Conservation (phyloP, 2,797 vertebrate species). For the Apogon talboti region DNA sequence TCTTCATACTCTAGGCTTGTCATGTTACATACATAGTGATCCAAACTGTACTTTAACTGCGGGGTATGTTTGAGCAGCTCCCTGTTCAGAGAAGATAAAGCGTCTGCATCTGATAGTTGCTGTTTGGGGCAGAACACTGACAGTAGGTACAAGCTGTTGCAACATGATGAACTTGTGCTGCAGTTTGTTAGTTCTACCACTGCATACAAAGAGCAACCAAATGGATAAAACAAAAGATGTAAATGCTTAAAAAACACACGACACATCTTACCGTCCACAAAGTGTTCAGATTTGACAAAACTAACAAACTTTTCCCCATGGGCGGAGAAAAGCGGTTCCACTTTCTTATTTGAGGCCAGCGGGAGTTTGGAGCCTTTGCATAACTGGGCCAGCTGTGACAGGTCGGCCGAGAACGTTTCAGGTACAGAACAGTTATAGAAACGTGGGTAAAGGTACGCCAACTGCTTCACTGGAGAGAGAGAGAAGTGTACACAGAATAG, state of each 20-base stretch:
- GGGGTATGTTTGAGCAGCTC: too few relatives aligned
- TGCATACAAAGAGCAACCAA: too few relatives aligned
- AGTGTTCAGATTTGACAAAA: constrained; percentile 89
- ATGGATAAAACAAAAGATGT: too few relatives aligned
- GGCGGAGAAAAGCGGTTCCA: constrained; percentile 82
- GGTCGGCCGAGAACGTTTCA: constrained; percentile 76
- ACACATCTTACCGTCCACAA: constrained; percentile 86
- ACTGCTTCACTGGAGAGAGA: constrained; percentile 84
- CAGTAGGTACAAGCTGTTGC: too few relatives aligned
- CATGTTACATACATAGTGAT: too few relatives aligned
- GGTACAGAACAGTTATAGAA: constrained; percentile 92
- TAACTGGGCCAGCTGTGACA: constrained; percentile 83
- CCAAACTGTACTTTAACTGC: too few relatives aligned
- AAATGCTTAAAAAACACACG: not conserved
- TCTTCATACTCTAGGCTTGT: too few relatives aligned
- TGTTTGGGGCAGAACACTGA: too few relatives aligned
- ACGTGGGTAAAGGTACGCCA: constrained; percentile 87
- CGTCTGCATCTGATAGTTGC: too few relatives aligned
- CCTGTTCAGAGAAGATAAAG: too few relatives aligned
- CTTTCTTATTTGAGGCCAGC: constrained; percentile 61
- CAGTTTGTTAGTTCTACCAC: too few relatives aligned
- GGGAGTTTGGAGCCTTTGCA: constrained; percentile 78
- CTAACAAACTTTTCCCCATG: constrained; percentile 86
- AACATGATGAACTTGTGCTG: too few relatives aligned
- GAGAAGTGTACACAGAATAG: not conserved